These are phyloP conservation scores for Nymphalis polychloros DNA, from an alignment of 2,888 invertebrate genomes.

Conservation along the genomic window DNA sequence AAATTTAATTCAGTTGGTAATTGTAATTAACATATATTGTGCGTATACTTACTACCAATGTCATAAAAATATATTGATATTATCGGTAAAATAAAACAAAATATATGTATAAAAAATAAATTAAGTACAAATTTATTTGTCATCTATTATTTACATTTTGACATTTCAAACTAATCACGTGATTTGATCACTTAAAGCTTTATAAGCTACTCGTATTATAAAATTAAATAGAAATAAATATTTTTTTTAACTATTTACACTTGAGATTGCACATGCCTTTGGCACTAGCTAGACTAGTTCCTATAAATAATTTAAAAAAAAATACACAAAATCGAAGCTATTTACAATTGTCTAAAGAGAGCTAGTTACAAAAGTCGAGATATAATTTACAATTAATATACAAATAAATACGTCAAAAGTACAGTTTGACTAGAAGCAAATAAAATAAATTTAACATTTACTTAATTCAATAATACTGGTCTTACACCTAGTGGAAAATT, in stretches of 20 bases:
- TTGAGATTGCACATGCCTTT: slow-evolving; percentile 75
- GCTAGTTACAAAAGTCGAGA: slow-evolving; percentile 32
- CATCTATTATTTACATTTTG: slow-evolving; percentile 44
- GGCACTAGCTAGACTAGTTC: slow-evolving; percentile 70
- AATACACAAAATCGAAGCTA: slow-evolving; percentile 15
- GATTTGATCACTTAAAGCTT: slow-evolving; percentile 69
- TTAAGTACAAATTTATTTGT: slow-evolving; percentile 55
- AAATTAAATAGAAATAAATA: slow-evolving; percentile 47
- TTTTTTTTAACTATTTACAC: slow-evolving; percentile 45
- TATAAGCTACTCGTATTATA: slow-evolving; percentile 57
- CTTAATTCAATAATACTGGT: slow-evolving; percentile 32
- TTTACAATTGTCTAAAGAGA: slow-evolving; percentile 41
- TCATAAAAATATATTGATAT: no score
- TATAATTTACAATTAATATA: slow-evolving; percentile 32
- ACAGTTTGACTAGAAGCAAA: slow-evolving; percentile 57
- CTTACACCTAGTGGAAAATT: slow-evolving; percentile 54
- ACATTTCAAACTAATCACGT: slow-evolving; percentile 54
- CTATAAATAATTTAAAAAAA: slow-evolving; percentile 37
- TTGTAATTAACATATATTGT: no score
- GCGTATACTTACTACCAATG: no score
- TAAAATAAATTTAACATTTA: slow-evolving; percentile 42
- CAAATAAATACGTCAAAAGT: slow-evolving; percentile 19
- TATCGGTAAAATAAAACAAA: slow-evolving; percentile 36
- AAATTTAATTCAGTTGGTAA: no score
- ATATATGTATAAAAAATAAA: slow-evolving; percentile 49